These are phyloP conservation scores for Wiebesia pumilae DNA, from an alignment of 1,140 invertebrate genomes.

Conservation along the genomic window DNA sequence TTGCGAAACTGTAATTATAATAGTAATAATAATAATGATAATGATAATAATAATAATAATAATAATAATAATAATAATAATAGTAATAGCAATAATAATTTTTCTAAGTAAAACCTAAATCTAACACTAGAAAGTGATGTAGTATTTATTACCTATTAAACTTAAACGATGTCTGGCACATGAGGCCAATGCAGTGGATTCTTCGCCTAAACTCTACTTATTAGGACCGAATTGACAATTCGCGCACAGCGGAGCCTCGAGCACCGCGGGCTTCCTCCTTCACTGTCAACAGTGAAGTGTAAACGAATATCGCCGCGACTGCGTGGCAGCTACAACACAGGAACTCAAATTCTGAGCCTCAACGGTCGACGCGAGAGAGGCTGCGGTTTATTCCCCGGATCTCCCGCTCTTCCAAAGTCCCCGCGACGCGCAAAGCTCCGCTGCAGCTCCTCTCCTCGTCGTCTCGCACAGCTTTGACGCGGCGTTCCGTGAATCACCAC, in stretches of 20 bases:
- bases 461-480: no score
- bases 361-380: not conserved
- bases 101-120: conserved; percentile 71
- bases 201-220: conserved; percentile 55
- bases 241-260: not conserved
- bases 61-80: conserved; percentile 65
- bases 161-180: conserved; percentile 64
- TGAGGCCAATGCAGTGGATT: conserved; percentile 30
- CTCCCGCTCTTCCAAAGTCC: not conserved
- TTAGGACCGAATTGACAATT: conserved; percentile 20
- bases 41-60: conserved; percentile 60
- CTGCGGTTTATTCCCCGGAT: no score
- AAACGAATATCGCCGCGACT: not conserved
- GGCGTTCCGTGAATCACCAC: no score
- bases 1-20: conserved; percentile 69
- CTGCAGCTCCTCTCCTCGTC: not conserved
- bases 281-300: not conserved
- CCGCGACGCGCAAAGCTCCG: not conserved
- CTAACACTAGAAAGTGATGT: conserved; percentile 68
- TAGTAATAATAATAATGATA: conserved; percentile 60
- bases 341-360: no score
- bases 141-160: conserved; percentile 72
- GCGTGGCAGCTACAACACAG: not conserved
- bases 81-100: conserved; percentile 48
- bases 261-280: not conserved